Evolutionary conservation across 2,113 vertebrate species (phyloP), one percentile per base, ranked within the genome.

Genomic region (Lates calcarifer): DNA sequence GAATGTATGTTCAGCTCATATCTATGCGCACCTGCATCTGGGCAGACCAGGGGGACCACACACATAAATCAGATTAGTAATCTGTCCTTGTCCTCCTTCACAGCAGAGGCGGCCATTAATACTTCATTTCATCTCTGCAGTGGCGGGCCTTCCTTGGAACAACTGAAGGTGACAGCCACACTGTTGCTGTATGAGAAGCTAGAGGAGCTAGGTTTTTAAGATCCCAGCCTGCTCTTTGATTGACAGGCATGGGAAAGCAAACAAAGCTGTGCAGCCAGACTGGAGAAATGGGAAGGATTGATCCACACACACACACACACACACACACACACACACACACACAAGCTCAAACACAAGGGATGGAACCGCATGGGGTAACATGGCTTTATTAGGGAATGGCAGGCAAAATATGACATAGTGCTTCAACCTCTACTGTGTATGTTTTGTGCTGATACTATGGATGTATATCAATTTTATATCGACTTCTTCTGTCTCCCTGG

Each of bases 1-100:
- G 28, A 74, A 63, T 58, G 58, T 67, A 53, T 13, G 37, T 74
- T 74, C n/a, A 45, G 22, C 68, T 81, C 69, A 74, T 72, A 76
- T 65, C 76, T 57, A 83, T 72, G 68, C 73, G 4, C 82, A 90
- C 89, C 86, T 87, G 82, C 79, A 81, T 58, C 74, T 39, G 6
- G n/a, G 45, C 33, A 62, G 74, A 81, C 45, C 41, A 13, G 39
- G 15, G 28, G 55, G 81, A 70, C 68, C 79, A 83, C 84, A 87
- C 79, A 87, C 58, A 68, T 78, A 72, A 89, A 89, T 86, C 64
- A 66, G 66, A 85, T 84, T 77, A 86, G 86, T 68, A 84, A 83
- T 87, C 81, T 74, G 74, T 77, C 71, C 73, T 74, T 74, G 77
- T 84, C 67, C 53, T 86, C 78, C 77, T 78, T 86, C 82, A 47